Base-by-base conservation (phyloP, 2,113 vertebrate species). In the Misgurnus anguillicaudatus region DNA sequence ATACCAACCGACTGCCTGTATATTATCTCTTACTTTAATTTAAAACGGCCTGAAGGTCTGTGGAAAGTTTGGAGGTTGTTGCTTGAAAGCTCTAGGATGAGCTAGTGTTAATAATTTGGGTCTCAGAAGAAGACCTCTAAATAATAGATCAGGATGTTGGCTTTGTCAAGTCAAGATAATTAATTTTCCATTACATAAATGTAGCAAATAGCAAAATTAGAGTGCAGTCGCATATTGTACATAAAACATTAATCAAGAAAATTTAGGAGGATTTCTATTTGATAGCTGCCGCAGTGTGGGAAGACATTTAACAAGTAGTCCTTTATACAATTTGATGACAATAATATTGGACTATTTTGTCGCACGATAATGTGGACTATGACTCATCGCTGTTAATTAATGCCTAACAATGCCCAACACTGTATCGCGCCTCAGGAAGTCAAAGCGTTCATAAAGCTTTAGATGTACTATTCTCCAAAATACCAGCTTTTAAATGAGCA, bases 361-460 rank as follows among this genome's bases (percentile, higher is more conserved):
- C 31, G 38, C 61, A 64, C 38, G 11, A 64, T 36, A 76, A 76
- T 65, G 60, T 64, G 42, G 42, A 9, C 45, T 16, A 6, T 76
- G 74, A 76, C 61, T 76, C 74, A 76, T 65, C 61, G 8, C 61
- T 11, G 74, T 76, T 76, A 76, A 76, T 64, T 76, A 76, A 76
- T 76, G 74, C 45, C 48, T 16, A 1, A 76, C 61, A 76, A 76
- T 53, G 45, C 42, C 10, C 61, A 10, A 39, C 13, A 42, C 39
- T 65, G 74, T 39, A 64, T 64, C 36, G 42, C 74, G 19, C 74
- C 2, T 60, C 61, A 38, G 74, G 61, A 64, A 14, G 61, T 21
- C 45, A 36, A 45, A 63, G 60, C 60, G 19, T 63, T 64, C 60
- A 36, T 36, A 60, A 39, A 42, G 60, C 38, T 63, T 75, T 62